Percentiles rank a stretch among this genome's conserved stretches.
These are phyloP conservation scores for Phainopepla nitens DNA, from an alignment of 2,113 vertebrate species.

Conservation along the genomic window DNA sequence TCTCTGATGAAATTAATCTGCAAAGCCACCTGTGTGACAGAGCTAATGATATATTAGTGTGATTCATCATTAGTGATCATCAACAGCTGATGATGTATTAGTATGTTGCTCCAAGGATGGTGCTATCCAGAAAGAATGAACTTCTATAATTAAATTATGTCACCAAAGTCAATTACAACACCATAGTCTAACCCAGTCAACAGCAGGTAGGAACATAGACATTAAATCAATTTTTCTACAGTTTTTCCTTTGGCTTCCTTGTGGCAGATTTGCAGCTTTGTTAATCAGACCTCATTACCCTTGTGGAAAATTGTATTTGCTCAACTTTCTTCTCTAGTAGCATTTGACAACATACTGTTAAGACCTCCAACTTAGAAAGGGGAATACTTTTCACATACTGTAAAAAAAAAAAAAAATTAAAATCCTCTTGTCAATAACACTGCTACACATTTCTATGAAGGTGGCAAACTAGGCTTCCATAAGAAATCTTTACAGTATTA, in stretches of 20 bases:
- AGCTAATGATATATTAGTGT: constrained; percentile 66
- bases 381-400: background rate
- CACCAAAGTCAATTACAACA: constrained; percentile 2
- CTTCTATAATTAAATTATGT: constrained; percentile 36
- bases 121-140: constrained; percentile 44
- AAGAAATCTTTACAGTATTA: background rate
- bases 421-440: background rate
- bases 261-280: constrained; percentile 7
- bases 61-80: constrained; percentile 69
- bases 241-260: background rate
- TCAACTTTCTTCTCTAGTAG: background rate
- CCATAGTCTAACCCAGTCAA: background rate
- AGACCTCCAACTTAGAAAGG: background rate
- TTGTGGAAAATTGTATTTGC: constrained; percentile 27
- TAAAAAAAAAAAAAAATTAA: background rate
- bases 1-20: constrained; percentile 66
- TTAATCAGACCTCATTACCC: constrained; percentile 29
- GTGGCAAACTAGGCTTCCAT: background rate
- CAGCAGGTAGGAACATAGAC: background rate
- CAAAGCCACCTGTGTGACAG: constrained; percentile 68
- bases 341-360: background rate
- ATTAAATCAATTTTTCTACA: constrained; percentile 3
- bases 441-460: background rate
- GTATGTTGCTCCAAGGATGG: constrained; percentile 37
- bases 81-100: constrained; percentile 67